phyloP scores from a whole-genome alignment of 1,140 invertebrate genomes.

The Lerema accius region DNA sequence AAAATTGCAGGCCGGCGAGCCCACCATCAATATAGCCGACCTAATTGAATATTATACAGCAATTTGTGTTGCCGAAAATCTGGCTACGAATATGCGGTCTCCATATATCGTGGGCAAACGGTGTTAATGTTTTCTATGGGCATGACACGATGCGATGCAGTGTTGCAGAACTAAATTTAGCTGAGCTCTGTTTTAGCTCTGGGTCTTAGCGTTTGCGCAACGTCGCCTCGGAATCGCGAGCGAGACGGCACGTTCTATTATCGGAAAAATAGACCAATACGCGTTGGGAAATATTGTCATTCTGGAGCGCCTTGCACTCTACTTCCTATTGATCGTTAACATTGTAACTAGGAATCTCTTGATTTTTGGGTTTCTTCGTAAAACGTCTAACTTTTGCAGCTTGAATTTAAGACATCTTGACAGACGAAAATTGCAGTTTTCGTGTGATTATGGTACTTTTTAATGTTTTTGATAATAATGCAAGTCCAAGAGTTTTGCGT shows the following conservation, averaged over 20 bases:
- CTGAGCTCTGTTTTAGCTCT: slow-evolving; percentile 69
- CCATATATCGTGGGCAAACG: slow-evolving; percentile 70
- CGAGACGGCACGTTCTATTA: slow-evolving; percentile 70
- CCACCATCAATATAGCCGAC: slow-evolving; percentile 74
- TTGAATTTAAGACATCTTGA: too few relatives aligned
- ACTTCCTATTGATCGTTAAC: slow-evolving; percentile 26
- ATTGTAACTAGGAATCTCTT: slow-evolving; percentile 10
- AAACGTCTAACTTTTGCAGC: neutral
- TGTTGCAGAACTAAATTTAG: slow-evolving; percentile 80
- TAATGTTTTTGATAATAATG: too few relatives aligned
- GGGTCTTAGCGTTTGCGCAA: slow-evolving; percentile 72
- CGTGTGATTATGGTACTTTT: too few relatives aligned
- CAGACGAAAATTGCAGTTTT: too few relatives aligned
- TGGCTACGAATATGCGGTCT: slow-evolving; percentile 73
- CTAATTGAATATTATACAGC: slow-evolving; percentile 81
- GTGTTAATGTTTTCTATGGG: slow-evolving; percentile 77
- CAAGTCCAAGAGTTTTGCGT: too few relatives aligned
- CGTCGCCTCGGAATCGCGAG: slow-evolving; percentile 51
- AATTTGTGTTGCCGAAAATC: slow-evolving; percentile 80
- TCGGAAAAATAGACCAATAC: slow-evolving; percentile 71
- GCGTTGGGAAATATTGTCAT: slow-evolving; percentile 60
- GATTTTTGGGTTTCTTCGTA: neutral
- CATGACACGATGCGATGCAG: slow-evolving; percentile 70
- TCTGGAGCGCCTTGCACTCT: slow-evolving; percentile 20
- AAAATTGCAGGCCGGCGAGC: slow-evolving; percentile 65